Conservation (phyloP, 2,888 invertebrate species). For the Eupsilia transversa region DNA sequence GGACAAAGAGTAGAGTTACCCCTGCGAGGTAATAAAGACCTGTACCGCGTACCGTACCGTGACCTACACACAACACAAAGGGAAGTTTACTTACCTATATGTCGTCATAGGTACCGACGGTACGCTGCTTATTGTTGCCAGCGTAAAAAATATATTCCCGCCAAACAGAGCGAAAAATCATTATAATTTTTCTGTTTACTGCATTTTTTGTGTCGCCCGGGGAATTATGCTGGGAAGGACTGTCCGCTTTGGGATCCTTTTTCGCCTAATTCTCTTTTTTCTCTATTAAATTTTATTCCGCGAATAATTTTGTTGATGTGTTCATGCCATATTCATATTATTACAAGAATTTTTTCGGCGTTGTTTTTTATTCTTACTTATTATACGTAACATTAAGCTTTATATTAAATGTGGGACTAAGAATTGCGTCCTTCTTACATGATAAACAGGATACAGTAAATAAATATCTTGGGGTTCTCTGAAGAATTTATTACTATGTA, state of each 20-base stretch:
- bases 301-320: slow-evolving; percentile 53
- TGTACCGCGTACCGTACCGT: slow-evolving; percentile 43
- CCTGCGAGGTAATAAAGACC: slow-evolving; percentile 60
- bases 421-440: neutral
- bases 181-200: slow-evolving; percentile 59
- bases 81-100: slow-evolving; percentile 46
- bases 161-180: slow-evolving; percentile 62
- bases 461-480: slow-evolving; percentile 17
- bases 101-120: slow-evolving; percentile 35
- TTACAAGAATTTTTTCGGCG: slow-evolving; percentile 21
- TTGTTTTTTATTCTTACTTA: slow-evolving; percentile 15
- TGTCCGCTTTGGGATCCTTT: slow-evolving; percentile 35
- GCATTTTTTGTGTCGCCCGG: slow-evolving; percentile 54
- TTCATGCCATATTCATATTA: slow-evolving; percentile 56
- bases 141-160: slow-evolving; percentile 53
- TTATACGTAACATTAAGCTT: slow-evolving; percentile 32
- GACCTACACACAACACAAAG: slow-evolving; percentile 67
- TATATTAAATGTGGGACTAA: slow-evolving; percentile 14
- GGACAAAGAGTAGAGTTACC: slow-evolving; percentile 57
- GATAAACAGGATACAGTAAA: neutral
- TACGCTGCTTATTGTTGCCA: slow-evolving; percentile 47
- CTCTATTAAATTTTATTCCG: slow-evolving; percentile 65
- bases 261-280: slow-evolving; percentile 56
- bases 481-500: slow-evolving; percentile 15
- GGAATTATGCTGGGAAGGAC: slow-evolving; percentile 36